Conservation (phyloP, 2,797 vertebrate species). For the Erpetoichthys calabaricus region DNA sequence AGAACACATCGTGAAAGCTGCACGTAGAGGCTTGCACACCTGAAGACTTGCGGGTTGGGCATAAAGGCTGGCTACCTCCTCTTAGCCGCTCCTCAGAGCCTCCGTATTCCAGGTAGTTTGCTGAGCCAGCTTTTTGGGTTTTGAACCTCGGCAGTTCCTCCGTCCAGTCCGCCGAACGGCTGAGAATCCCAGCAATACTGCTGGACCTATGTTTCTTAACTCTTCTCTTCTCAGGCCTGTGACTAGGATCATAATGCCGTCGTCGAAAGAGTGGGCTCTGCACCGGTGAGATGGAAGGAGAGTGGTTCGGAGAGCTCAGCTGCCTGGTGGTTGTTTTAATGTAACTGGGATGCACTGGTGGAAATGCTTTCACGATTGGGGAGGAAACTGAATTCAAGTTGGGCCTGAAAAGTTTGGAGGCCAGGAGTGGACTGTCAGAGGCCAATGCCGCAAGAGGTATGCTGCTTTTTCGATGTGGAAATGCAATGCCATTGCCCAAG, state of each 20-base stretch:
- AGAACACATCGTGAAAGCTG: conserved; percentile 73
- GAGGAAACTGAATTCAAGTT: conserved; percentile 23
- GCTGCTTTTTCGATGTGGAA: conserved; percentile 32
- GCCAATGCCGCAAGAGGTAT: conserved; percentile 30
- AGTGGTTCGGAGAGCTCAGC: conserved; percentile 76
- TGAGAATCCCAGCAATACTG: conserved; percentile 54
- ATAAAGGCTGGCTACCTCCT: conserved; percentile 46
- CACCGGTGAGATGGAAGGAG: conserved; percentile 62
- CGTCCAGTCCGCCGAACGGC: conserved; percentile 86
- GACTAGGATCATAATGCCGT: conserved; percentile 36
- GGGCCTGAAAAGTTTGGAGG: conserved; percentile 42
- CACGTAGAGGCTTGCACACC: conserved; percentile 55
- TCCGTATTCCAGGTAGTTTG: conserved; percentile 48
- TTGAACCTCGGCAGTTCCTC: conserved; percentile 50
- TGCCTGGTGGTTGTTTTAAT: conserved; percentile 89
- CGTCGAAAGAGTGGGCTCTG: conserved; percentile 66
- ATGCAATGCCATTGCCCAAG: conserved; percentile 26
- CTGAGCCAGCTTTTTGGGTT: conserved; percentile 37
- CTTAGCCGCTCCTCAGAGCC: conserved; percentile 34
- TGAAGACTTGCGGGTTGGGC: conserved; percentile 49
- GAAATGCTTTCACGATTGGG: conserved; percentile 62
- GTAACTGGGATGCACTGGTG: conserved; percentile 71
- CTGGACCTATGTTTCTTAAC: conserved; percentile 45
- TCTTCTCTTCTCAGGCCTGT: conserved; percentile 31
- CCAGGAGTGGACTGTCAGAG: conserved; percentile 39